phyloP scores from a whole-genome alignment of 2,113 vertebrate genomes.

The Regulus satrapa region DNA sequence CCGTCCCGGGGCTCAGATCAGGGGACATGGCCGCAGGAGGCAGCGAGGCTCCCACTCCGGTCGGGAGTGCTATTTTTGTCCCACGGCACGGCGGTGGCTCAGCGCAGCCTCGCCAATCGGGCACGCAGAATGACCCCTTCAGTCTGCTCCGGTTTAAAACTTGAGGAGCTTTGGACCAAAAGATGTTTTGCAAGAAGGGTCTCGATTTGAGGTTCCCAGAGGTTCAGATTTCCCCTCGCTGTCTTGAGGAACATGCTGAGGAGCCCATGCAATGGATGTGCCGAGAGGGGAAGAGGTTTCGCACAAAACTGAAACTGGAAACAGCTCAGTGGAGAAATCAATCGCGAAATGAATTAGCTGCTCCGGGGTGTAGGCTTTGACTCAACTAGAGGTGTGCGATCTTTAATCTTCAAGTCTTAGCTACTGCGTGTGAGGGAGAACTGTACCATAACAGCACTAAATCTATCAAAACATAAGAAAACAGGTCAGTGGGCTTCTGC shows the following conservation, averaged over 20 bases:
- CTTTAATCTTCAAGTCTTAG: slow-evolving; percentile 18
- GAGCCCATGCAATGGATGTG: neutral
- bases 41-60: fast-evolving
- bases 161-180: neutral
- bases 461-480: slow-evolving; percentile 18
- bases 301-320: neutral
- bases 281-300: neutral
- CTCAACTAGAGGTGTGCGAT: neutral
- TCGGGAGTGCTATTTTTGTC: neutral
- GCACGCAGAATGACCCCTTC: neutral
- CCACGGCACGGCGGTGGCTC: neutral
- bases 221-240: neutral
- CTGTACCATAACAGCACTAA: neutral
- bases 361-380: neutral
- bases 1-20: neutral
- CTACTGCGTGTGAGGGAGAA: neutral
- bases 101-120: neutral
- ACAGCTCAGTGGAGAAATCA: slow-evolving; percentile 7
- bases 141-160: neutral
- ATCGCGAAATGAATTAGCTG: slow-evolving; percentile 1
- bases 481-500: neutral
- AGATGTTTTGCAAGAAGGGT: neutral
- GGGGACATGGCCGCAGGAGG: neutral
- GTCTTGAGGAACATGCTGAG: neutral
- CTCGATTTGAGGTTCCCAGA: neutral